Base-by-base conservation (phyloP, 2,797 vertebrate genomes). In the Sylvia borin region DNA sequence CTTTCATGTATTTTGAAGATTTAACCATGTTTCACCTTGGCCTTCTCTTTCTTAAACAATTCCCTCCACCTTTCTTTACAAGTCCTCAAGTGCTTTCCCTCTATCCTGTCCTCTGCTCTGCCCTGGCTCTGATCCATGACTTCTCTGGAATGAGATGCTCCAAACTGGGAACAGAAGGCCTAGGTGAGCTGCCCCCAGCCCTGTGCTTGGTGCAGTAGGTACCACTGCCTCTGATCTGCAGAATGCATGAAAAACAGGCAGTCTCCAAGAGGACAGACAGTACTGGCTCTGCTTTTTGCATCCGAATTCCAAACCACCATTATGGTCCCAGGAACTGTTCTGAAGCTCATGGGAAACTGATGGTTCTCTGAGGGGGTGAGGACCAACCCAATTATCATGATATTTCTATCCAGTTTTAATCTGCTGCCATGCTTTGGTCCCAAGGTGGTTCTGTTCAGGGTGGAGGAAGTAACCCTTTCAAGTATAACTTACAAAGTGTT, bases 401-500 rank as follows among this genome's bases (percentile, higher is more conserved):
- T 31, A 25, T 58, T 93, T 57, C 54, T 43, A 8, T 48, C 34
- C n/a, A 40, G 74, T 67, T 77, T 85, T 36, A 58, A 84, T 84
- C 43, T 71, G 32, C 34, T 94, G 62, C 81, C 3, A 0, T 73
- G 42, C 58, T 70, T 80, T 13, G 16, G 42, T 72, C 77, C 60
- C 74, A 86, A 8, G 25, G 5, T 0, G 1, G 3, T 90, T 93
- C 77, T 61, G 38, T 36, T 95, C 76, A 66, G 77, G 48, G 48
- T 1, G 34, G 65, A 81, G 70, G 62, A 94, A 85, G 38, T 48
- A 55, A 67, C 70, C 36, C 65, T 77, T 89, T 89, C 81, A 85
- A 74, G 81, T 77, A 78, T 43, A 84, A 74, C 65, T 91, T 86
- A 88, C 65, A 85, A 82, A 94, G 67, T 74, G 71, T 91, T 86